These are phyloP conservation scores for Zosterops hypoxanthus DNA, from an alignment of 2,113 vertebrate genomes.

Conservation along the genomic window DNA sequence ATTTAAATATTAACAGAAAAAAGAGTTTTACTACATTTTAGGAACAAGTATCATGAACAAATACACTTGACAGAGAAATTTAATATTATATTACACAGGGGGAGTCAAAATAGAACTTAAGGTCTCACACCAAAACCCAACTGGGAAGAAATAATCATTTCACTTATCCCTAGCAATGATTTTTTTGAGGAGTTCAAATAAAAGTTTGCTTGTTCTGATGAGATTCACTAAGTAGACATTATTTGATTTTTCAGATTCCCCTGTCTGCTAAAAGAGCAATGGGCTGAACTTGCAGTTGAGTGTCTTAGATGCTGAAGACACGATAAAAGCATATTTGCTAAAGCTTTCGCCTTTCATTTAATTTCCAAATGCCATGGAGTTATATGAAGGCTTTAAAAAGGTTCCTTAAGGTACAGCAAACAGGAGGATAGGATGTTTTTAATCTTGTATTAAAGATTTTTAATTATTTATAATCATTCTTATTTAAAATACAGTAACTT, in stretches of 20 bases:
- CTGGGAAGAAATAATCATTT: constrained; percentile 60
- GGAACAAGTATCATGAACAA: background rate
- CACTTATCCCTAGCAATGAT: constrained; percentile 33
- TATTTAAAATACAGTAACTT: constrained; percentile 36
- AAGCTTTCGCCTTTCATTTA: constrained; percentile 47
- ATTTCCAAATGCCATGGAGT: constrained; percentile 75
- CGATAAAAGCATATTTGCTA: constrained; percentile 63
- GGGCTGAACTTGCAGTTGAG: constrained; percentile 39
- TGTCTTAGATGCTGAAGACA: constrained; percentile 41
- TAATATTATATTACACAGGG: background rate
- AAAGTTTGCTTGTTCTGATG: constrained; percentile 65
- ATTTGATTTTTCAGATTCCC: constrained; percentile 71
- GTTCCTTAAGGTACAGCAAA: constrained; percentile 48
- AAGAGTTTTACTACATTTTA: background rate
- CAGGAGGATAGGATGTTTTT: constrained; percentile 15
- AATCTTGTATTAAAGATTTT: constrained; percentile 33
- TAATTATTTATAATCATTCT: constrained; percentile 37
- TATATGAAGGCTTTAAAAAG: constrained; percentile 54
- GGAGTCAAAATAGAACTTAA: background rate
- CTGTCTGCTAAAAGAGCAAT: constrained; percentile 27
- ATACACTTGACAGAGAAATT: background rate
- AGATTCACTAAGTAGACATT: constrained; percentile 59
- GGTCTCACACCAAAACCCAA: background rate
- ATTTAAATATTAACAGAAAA: background rate
- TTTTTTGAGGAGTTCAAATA: constrained; percentile 67